Base-by-base conservation (phyloP, 2,888 invertebrate genomes). In the Dorcus hopei region DNA sequence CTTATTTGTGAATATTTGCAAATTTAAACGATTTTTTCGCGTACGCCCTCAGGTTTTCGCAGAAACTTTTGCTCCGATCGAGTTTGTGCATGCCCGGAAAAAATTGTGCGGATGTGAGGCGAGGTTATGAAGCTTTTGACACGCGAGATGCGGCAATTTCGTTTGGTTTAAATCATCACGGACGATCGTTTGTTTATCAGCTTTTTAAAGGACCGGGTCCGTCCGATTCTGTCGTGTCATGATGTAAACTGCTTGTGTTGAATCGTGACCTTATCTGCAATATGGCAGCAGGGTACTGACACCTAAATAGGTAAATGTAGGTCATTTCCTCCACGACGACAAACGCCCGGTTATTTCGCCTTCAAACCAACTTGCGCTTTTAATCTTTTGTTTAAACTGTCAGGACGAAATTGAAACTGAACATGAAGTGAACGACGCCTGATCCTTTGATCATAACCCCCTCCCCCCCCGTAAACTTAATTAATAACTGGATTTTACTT, bases 221-320 rank as follows among this genome's bases (percentile, higher is more conserved):
- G 6, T 33, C 26, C 2, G 5, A 33, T 33, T 33, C 3, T 7
- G 26, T 33, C 3, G 26, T 1, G 26, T 33, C 26, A 33, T 33
- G 26, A 33, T 33, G 26, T 33, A 33, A 33, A 33, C 26, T 33
- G 52, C 43, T 50, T 55, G 49, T 55, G 40, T 50, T 39, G 16
- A 45, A 45, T 45, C 16, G 45, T 50, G 56, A 58, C 62, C 61
- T 65, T 63, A 65, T 68, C 68, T 64, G 70, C 70, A 70, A 70
- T 69, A 70, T 70, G 70, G 70, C 70, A 70, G 68, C 63, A 61
- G 61, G 62, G 62, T 62, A 66, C 63, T 67, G 68, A 68, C 68
- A 69, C 62, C 66, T 63, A 62, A 63, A 67, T 63, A 49, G 55
- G 53, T 60, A 64, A 69, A 70, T 70, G 64, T 70, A 68, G 70